Percentiles rank a stretch among this genome's conserved stretches.
These are phyloP conservation scores for Celastrina argiolus DNA, from an alignment of 2,888 invertebrate species.

Conservation along the genomic window DNA sequence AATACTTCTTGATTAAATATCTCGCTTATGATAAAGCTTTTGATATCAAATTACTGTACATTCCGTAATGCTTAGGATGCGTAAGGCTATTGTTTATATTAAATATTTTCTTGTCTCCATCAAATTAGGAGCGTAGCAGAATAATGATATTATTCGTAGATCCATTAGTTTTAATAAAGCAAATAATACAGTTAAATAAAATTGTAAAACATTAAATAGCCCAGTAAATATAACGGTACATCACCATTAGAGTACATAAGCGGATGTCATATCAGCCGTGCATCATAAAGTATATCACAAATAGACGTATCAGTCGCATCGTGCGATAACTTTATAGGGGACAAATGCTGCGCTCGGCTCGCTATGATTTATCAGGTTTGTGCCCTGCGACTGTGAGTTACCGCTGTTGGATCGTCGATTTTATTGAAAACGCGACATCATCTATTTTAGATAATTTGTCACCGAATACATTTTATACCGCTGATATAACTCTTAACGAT, in stretches of 20 bases:
- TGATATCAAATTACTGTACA: constrained; percentile 5
- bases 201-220: not conserved
- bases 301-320: constrained; percentile 15
- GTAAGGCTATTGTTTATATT: not conserved
- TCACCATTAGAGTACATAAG: not conserved
- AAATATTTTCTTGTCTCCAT: not conserved
- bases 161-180: not conserved
- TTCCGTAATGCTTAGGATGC: constrained; percentile 9
- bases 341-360: constrained; percentile 18
- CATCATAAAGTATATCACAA: constrained; percentile 21
- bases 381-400: constrained; percentile 31
- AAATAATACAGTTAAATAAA: not conserved
- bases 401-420: constrained; percentile 23
- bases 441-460: constrained; percentile 15
- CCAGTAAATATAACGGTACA: not conserved
- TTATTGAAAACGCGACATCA: constrained; percentile 25
- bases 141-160: not conserved
- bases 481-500: not conserved
- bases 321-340: constrained; percentile 20
- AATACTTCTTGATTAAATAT: constrained; percentile 14
- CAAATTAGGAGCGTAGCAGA: not conserved
- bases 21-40: constrained; percentile 10
- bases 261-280: constrained; percentile 10
- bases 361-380: constrained; percentile 43
- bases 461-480: not conserved